Base-by-base conservation (phyloP, 2,888 invertebrate genomes). In the Drosophila barbarae region DNA sequence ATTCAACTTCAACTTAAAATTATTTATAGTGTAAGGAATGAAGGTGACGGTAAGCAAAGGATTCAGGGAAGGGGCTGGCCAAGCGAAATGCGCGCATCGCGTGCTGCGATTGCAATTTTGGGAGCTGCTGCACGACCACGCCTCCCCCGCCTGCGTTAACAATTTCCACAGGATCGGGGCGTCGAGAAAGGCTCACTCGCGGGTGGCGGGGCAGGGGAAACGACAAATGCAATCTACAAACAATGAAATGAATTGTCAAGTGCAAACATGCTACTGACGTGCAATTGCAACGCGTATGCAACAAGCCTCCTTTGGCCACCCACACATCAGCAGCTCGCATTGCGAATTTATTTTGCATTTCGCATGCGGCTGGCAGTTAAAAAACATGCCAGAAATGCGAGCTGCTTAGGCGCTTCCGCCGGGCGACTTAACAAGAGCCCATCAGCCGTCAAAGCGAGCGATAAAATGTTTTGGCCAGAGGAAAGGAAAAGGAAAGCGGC, bases 181-280 rank as follows among this genome's bases (percentile, higher is more conserved):
- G 8, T n/a, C 7, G 23, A n/a, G 44, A 13, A 5, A 41, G 13
- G n/a, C 3, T 44, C 21, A 21, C 4, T 4, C 13, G 13, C 8
- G 8, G 8, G 3, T 26, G 6, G n/a, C 0, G 10, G 38, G n/a
- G 28, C 1, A 30, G 28, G 44, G 18, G 34, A 18, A 23, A 73
- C 80, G 85, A 71, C 80, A 85, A 85, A 85, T 81, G 85, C 85
- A 82, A 85, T 85, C 84, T 77, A 85, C 82, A 77, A 77, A 78
- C 84, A 84, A 84, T 86, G 86, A 85, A 84, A 84, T 85, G 84
- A 86, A 84, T 84, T 84, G 84, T 85, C 84, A 84, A 85, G 86
- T 86, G 85, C 81, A 81, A 81, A 79, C 80, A 85, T 80, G 84
- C 69, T 68, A 81, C 80, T 85, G 85, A 77, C 83, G 80, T 83